A percentile compares a stretch with the other conserved stretches of the same genome.
Conservation (phyloP, 2,888 invertebrate genomes). For the Eurytoma adleriae region DNA sequence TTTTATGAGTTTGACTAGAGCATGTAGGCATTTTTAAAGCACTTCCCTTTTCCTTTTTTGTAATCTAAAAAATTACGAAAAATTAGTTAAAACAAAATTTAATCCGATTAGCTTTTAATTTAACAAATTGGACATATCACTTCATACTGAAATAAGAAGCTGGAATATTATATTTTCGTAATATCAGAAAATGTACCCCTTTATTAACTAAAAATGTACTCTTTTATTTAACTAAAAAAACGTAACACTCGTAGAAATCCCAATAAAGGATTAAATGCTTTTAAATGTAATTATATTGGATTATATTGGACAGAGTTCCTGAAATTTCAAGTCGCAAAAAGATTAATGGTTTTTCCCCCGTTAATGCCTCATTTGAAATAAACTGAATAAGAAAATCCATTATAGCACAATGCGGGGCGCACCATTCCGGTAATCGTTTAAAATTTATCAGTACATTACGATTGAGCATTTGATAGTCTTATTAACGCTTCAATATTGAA, state of each 20-base stretch:
- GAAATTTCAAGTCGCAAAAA: conserved; percentile 19
- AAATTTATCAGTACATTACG: conserved; percentile 39
- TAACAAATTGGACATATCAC: too few relatives aligned
- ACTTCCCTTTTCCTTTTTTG: too few relatives aligned
- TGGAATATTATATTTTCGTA: too few relatives aligned
- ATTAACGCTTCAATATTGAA: conserved; percentile 6
- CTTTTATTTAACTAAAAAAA: background rate
- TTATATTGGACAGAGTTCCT: conserved; percentile 13
- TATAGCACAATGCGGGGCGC: background rate
- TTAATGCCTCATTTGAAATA: conserved; percentile 25
- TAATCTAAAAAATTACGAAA: too few relatives aligned
- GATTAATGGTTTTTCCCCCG: conserved; percentile 2
- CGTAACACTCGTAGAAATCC: background rate
- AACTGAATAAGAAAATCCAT: conserved; percentile 24
- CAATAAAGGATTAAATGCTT: conserved; percentile 5
- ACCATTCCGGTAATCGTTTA: conserved; percentile 18
- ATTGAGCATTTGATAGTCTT: conserved; percentile 19
- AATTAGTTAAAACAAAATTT: too few relatives aligned
- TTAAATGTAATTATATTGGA: conserved; percentile 23
- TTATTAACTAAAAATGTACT: too few relatives aligned
- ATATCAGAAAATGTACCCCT: too few relatives aligned
- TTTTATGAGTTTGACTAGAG: too few relatives aligned
- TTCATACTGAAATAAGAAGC: too few relatives aligned
- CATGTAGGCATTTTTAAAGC: too few relatives aligned
- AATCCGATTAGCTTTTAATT: too few relatives aligned